These are phyloP conservation scores for Hemitrygon akajei DNA, from an alignment of 2,797 vertebrate species.

Conservation along the genomic window DNA sequence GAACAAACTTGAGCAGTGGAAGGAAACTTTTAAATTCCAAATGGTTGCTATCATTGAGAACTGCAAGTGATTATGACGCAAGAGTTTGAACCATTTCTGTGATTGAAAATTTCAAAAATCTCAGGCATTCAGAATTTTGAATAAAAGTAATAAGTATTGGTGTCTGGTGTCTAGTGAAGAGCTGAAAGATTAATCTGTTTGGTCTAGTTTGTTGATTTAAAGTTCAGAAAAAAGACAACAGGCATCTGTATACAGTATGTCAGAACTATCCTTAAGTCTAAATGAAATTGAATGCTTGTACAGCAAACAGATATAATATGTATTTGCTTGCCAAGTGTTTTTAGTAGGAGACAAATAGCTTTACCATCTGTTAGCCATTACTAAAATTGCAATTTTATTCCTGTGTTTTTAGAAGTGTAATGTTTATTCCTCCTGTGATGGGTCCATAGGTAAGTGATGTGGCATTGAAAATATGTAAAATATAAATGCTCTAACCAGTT, in stretches of 20 bases:
- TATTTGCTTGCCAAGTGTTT: constrained; percentile 11
- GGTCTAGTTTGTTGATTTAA: neutral
- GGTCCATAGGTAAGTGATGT: neutral
- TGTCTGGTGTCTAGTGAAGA: neutral
- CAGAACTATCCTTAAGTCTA: neutral
- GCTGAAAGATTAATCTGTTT: neutral
- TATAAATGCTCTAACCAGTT: neutral
- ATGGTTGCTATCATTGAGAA: neutral
- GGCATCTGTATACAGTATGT: neutral
- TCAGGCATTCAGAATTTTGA: neutral
- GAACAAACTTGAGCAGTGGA: neutral
- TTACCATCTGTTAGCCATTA: constrained; percentile 31
- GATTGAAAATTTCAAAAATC: neutral
- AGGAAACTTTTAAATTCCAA: neutral
- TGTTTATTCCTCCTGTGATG: neutral
- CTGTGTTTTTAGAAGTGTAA: neutral
- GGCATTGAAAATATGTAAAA: neutral
- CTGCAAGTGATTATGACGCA: neutral
- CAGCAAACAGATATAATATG: neutral
- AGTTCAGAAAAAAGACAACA: constrained; percentile 10
- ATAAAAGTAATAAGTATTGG: constrained; percentile 4
- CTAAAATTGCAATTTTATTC: constrained; percentile 1
- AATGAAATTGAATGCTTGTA: constrained; percentile 7
- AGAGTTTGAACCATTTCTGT: neutral
- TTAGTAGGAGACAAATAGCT: constrained; percentile 25